phyloP scores from a whole-genome alignment of 2,113 vertebrate genomes.

The Mormyrus lacerda region DNA sequence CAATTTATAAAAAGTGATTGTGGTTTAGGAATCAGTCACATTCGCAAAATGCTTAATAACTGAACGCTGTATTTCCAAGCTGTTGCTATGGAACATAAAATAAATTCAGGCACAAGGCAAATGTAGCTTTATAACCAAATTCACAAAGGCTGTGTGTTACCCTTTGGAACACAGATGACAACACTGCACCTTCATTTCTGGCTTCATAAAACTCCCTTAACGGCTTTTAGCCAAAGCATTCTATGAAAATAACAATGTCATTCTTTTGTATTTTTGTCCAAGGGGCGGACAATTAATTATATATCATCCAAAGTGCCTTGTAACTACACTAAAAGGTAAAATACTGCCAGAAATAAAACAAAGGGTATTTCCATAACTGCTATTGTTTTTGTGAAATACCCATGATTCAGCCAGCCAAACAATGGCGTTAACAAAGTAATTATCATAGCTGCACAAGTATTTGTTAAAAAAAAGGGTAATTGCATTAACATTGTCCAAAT shows the following conservation, averaged over 20 bases:
- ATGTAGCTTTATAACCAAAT: background rate
- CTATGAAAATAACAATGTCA: background rate
- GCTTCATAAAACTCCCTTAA: background rate
- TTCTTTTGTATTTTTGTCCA: background rate
- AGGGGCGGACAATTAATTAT: background rate
- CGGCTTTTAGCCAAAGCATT: background rate
- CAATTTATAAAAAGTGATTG: background rate
- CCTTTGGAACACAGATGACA: background rate
- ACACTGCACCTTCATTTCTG: background rate
- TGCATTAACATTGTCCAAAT: conserved; percentile 58
- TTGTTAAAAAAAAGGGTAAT: conserved; percentile 48
- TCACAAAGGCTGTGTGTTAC: background rate
- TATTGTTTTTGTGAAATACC: background rate
- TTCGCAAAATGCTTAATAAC: background rate
- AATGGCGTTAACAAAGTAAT: background rate
- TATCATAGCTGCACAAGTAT: conserved; percentile 53
- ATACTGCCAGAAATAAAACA: background rate
- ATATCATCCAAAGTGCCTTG: background rate
- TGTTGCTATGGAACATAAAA: background rate
- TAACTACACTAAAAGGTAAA: background rate
- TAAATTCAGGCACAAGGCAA: background rate
- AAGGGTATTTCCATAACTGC: background rate
- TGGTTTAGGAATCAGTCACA: background rate
- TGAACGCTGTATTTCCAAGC: background rate
- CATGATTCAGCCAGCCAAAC: background rate